A percentile compares a stretch with the other conserved stretches of the same genome.
phyloP scores from a whole-genome alignment of 2,888 invertebrate genomes.

The Lepidocyrtoides sp. region DNA sequence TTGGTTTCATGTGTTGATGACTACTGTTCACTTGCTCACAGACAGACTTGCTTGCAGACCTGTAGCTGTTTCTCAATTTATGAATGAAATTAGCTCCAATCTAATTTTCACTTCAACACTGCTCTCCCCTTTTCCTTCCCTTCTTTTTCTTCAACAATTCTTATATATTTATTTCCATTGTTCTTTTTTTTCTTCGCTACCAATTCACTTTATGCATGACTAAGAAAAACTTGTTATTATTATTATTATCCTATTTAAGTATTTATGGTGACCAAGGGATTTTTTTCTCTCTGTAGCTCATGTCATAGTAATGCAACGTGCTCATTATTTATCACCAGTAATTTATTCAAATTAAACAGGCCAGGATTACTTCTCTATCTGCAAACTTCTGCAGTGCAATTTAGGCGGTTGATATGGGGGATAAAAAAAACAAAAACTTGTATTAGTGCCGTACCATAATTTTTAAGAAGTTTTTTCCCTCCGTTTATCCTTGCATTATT shows the following conservation, averaged over 20 bases:
- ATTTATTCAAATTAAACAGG: constrained; percentile 35
- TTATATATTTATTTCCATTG: constrained; percentile 38
- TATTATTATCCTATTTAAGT: constrained; percentile 4
- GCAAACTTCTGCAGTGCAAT: too few relatives aligned
- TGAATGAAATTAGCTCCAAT: constrained; percentile 76
- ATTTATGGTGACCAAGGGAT: constrained; percentile 31
- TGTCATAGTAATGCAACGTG: neutral
- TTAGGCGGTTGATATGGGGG: too few relatives aligned
- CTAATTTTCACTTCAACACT: constrained; percentile 77
- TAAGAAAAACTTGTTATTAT: constrained; percentile 18
- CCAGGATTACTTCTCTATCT: neutral
- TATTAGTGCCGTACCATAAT: too few relatives aligned
- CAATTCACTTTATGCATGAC: constrained; percentile 56
- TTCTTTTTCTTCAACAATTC: constrained; percentile 33
- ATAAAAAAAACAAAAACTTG: too few relatives aligned
- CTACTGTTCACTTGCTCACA: neutral
- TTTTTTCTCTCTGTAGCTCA: neutral
- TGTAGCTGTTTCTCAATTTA: constrained; percentile 75
- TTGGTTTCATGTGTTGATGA: constrained; percentile 15
- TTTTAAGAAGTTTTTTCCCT: too few relatives aligned
- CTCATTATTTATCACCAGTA: constrained; percentile 51
- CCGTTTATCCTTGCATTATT: neutral
- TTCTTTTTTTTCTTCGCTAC: constrained; percentile 4
- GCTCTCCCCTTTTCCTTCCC: neutral
- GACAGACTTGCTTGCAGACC: constrained; percentile 42